Evolutionary conservation across 2,797 vertebrate genomes (phyloP), one percentile per base, ranked within the genome.

Genomic region (Argya squamiceps): DNA sequence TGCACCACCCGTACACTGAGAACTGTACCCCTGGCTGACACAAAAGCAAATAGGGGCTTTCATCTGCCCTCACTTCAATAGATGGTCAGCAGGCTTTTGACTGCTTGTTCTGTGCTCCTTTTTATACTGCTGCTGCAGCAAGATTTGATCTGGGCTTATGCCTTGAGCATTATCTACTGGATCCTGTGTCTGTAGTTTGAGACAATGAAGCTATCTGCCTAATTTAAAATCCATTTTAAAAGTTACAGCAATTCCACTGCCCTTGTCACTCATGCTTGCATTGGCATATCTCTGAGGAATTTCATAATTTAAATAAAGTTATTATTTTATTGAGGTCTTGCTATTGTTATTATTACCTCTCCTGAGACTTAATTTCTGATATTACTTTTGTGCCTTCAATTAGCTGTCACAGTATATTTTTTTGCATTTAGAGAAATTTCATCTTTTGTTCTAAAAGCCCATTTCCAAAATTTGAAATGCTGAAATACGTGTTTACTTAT

Each of bases 81-180:
- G 68, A 32, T 14, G 60, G 32, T 91, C 75, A 88, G 71, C 71
- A 71, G 41, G 82, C 34, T 83, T 95, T 81, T 75, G 65, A 68
- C 30, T 88, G 88, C 58, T 78, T 80, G 36, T 83, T 85, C 71
- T 80, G 53, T 71, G 30, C 71, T 91, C 15, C 64, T 92, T 80
- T 82, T 43, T 58, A 22, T 53, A 70, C 53, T 91, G 89, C 91
- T 93, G 73, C 53, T 75, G 71, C 79, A 83, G 84, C 70, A 96
- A 95, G 91, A 95, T 94, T 93, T 95, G 91, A 95, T 91, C 94
- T 77, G 71, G 76, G 41, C 18, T 93, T 88, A 50, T 34, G 47
- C 50, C 50, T 83, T 37, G 34, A 94, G 79, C 50, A 15, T 84
- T 88, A 86, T 71, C 68, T 93, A 36, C 60, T 83, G 64, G 82